Evolutionary conservation across 2,888 invertebrate genomes (phyloP), one percentile per base, ranked within the genome.

Genomic region (Stenchaetothrips biformis): DNA sequence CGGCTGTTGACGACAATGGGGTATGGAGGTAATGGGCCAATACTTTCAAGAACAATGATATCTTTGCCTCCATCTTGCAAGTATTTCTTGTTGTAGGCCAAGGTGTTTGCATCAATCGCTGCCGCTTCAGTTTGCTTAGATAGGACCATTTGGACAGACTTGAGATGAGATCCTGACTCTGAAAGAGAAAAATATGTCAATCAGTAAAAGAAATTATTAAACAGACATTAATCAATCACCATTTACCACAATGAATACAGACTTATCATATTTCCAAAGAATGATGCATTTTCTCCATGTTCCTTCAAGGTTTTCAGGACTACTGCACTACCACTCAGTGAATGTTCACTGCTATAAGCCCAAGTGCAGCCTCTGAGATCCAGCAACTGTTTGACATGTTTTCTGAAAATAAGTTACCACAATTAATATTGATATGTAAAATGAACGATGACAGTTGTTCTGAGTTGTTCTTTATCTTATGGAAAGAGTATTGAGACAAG

Each of bases 11-110:
- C 88, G 79, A 92, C 89, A 77, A 92, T 88, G 2, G 92, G 91
- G 84, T 92, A 92, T 0, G 92, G 90, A 2, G 92, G 92, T 74
- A 92, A 86, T 25, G 92, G 91, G 27, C 93, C 93, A 83, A 92
- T 86, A 48, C 92, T 91, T 82, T 89, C 89, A 83, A 93, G 86
- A 13, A 90, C 88, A 79, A 87, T 87, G 77, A 92, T 87, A 79
- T 91, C 89, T 83, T 89, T 89, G 37, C 89, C 89, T 79, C 89
- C 87, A 84, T 90, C 89, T 78, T 90, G 89, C 87, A 91, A 88
- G 82, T 87, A 88, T 83, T 88, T 88, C 83, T 89, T 89, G 81
- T 89, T 88, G 83, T 88, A 88, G 8, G 89, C 85, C 13, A 92
- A 87, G 49, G 90, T 89, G 77, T 89, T 90, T 21, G 91, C 90